Base-by-base conservation (phyloP, 1,140 invertebrate genomes). In the Leptinotarsa defecta region DNA sequence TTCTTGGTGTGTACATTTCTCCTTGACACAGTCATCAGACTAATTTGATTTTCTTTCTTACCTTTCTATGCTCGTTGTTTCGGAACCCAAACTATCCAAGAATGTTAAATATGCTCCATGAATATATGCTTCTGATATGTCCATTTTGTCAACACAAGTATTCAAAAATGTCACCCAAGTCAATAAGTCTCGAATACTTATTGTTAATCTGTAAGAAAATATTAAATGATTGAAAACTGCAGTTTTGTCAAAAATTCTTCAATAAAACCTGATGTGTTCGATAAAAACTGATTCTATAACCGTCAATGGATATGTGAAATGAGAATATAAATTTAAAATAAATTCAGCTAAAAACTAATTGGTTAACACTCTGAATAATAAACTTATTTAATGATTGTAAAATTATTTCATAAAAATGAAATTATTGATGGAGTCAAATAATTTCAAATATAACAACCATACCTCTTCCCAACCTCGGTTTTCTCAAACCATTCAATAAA, bases 141-240 rank as follows among this genome's bases (percentile, higher is more conserved):
- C 87, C 8, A 85, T 81, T 73, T 87, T 87, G 0, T 83, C 74
- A 1, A 87, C 86, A 75, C 89, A 91, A 62, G 86, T 86, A 82
- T 96, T 97, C 70, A 99, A 94, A 83, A 99, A 98, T 77, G 94
- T 87, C 0, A 97, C 93, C 96, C 97, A 98, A 0, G 94, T 93
- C 22, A 99, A 86, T 69, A 99, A 89, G 85, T 99, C 98, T 83
- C 98, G 89, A 64, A 99, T 94, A 79, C 95, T 99, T 20, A 97
- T 89, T n/a, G 91, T 90, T 76, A 94, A 92, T 82, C 91, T 92
- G 65, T 71, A 73, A 57, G 52, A 57, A 57, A 57, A 57, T 57
- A 57, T 17, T 57, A n/a, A 4, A 57, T 57, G 52, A 76, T 57
- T 17, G 15, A 57, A 57, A 57, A 57, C 2, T 57, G 5, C 13